Evolutionary conservation across 2,113 vertebrate species (phyloP).

Genomic region (Spilogale gracilis): DNA sequence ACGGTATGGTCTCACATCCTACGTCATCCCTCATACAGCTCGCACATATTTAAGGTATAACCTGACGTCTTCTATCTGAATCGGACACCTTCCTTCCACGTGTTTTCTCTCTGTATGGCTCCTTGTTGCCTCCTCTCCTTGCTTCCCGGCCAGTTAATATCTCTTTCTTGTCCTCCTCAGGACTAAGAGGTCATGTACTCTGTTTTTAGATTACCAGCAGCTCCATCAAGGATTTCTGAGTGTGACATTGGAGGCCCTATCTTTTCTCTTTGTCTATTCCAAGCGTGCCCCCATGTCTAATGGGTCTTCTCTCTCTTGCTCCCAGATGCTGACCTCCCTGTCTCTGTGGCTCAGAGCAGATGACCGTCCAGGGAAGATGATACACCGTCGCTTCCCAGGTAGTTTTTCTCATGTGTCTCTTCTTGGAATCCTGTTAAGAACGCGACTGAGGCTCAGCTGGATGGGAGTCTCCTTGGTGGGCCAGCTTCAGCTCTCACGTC

Average conservation of each 20-base stretch:
- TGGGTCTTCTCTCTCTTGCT: too few relatives aligned
- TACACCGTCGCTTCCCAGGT: not conserved
- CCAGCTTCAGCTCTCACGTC: too few relatives aligned
- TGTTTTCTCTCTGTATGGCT: not conserved
- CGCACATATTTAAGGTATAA: not conserved
- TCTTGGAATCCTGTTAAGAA: not conserved
- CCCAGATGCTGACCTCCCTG: not conserved
- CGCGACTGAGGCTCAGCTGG: not conserved
- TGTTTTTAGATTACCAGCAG: not conserved
- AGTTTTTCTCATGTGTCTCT: not conserved
- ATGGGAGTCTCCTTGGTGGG: not conserved
- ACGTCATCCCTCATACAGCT: not conserved
- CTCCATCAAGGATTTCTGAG: not conserved
- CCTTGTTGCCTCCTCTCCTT: not conserved
- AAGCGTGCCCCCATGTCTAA: not conserved
- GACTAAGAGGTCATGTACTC: not conserved
- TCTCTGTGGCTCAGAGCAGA: not conserved
- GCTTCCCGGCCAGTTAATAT: not conserved
- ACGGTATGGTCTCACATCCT: not conserved
- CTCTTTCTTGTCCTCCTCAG: not conserved
- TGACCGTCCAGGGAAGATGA: not conserved
- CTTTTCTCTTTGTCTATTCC: not conserved
- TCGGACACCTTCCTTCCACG: not conserved
- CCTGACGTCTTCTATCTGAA: not conserved
- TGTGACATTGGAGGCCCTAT: not conserved